Evolutionary conservation across 2,797 vertebrate genomes (phyloP).

Genomic region (Siniperca undulata): DNA sequence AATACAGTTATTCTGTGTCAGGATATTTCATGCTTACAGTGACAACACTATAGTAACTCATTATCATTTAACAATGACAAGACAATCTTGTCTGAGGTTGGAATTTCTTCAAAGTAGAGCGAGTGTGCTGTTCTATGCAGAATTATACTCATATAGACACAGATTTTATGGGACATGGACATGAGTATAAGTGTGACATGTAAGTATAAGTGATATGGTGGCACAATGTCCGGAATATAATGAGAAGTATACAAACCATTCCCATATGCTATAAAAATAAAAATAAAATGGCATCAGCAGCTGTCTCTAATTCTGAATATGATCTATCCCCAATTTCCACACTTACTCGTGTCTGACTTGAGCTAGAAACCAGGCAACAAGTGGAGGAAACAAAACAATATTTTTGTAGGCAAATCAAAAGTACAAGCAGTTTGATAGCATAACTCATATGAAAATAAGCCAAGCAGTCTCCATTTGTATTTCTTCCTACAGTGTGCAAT

Average conservation of each 20-base stretch:
- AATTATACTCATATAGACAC: background rate
- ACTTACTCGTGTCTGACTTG: background rate
- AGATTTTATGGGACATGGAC: background rate
- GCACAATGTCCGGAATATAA: background rate
- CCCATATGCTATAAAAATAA: conserved; percentile 14
- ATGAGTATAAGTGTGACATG: background rate
- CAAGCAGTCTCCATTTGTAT: conserved; percentile 1
- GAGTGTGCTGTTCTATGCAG: background rate
- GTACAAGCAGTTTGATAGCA: conserved; percentile 21
- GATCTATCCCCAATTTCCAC: conserved; percentile 15
- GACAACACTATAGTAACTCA: conserved; percentile 10
- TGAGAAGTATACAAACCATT: background rate
- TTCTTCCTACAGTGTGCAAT: conserved; percentile 2
- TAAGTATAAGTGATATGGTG: background rate
- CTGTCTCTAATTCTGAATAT: conserved; percentile 30
- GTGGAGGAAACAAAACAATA: conserved; percentile 16
- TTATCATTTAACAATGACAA: conserved; percentile 6
- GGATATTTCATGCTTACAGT: conserved; percentile 18
- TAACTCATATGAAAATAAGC: conserved; percentile 6
- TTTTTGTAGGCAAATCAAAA: conserved; percentile 39
- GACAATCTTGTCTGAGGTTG: background rate
- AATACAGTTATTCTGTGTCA: conserved; percentile 20
- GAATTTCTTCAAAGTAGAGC: background rate
- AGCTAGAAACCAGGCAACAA: conserved; percentile 4
- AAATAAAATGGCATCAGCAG: conserved; percentile 21